These are phyloP conservation scores for Actinostola sp. DNA, from an alignment of 92 coral and sea anemone species.

Conservation along the genomic window DNA sequence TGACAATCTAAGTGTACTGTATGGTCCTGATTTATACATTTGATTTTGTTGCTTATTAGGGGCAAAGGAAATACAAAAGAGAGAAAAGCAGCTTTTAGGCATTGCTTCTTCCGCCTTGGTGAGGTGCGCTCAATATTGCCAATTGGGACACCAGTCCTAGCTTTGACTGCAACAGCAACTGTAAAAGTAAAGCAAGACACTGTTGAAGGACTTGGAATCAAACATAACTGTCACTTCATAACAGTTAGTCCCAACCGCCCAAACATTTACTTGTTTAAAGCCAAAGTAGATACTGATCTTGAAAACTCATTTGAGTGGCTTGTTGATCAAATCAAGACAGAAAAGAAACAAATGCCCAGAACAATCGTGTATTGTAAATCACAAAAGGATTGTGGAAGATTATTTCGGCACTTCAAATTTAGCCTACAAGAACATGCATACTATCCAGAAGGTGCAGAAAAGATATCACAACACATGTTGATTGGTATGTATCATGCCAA, in stretches of 20 bases:
- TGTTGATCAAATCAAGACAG: conserved; percentile 16
- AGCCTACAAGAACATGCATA: conserved; percentile 47
- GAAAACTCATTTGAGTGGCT: conserved; percentile 23
- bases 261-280: conserved; percentile 51
- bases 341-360: conserved; percentile 23
- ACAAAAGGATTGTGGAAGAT: conserved; percentile 59
- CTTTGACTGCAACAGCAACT: conserved; percentile 76
- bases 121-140: conserved; percentile 57
- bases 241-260: conserved; percentile 41
- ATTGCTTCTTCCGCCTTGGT: conserved; percentile 53
- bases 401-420: conserved; percentile 52
- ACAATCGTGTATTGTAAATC: conserved; percentile 45
- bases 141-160: conserved; percentile 55
- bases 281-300: conserved; percentile 26
- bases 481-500: conserved; percentile 63
- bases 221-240: not conserved
- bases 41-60: conserved; percentile 1
- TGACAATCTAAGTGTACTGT: too few relatives aligned
- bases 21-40: not conserved
- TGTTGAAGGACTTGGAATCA: conserved; percentile 32
- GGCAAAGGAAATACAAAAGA: conserved; percentile 42
- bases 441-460: conserved; percentile 3
- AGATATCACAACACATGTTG: conserved; percentile 9
- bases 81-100: conserved; percentile 52
- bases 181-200: conserved; percentile 11